Base-by-base conservation (phyloP, 2,888 invertebrate species). In the Taenaris catops region DNA sequence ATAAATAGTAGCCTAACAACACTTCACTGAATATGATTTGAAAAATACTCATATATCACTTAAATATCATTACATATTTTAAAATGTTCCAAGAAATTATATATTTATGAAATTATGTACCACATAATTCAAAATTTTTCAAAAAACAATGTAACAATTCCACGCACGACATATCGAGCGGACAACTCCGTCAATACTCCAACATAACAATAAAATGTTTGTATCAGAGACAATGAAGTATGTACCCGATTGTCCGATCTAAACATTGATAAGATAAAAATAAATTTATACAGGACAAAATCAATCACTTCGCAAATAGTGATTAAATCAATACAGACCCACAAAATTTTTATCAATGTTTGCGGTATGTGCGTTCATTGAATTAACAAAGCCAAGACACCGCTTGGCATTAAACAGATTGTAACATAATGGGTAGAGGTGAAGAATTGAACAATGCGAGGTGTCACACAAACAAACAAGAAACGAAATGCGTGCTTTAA, bases 231-330 rank as follows among this genome's bases (percentile, higher is more conserved):
- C 17, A 64, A 55, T 51, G 53, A 48, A 45, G 51, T 58, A 51
- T n/a, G n/a, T 67, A 65, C 57, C 61, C 58, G 42, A 58, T 51
- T 61, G 57, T 53, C 53, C 54, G 57, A 57, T 55, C 49, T 57
- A 55, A 59, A 46, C 48, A 49, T 53, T 54, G 79, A 80, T 80
- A 74, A 80, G 79, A 75, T 79, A 78, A 48, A n/a, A 49, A 19
- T 38, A 27, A 41, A 41, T 38, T 18, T 29, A 34, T 25, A 38
- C 34, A 37, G 36, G 34, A 18, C 34, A 14, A 34, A 23, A 40
- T 25, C 40, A 34, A 28, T 38, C 20, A 39, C 8, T 14, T 9
- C n/a, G 18, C 24, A 25, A 12, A 10, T 17, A 34, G 21, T 9
- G 17, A 27, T 18, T 21, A 28, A 28, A 27, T 23, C 16, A 25